Evolutionary conservation across 2,113 vertebrate genomes (phyloP).

Genomic region (Urocitellus parryii): DNA sequence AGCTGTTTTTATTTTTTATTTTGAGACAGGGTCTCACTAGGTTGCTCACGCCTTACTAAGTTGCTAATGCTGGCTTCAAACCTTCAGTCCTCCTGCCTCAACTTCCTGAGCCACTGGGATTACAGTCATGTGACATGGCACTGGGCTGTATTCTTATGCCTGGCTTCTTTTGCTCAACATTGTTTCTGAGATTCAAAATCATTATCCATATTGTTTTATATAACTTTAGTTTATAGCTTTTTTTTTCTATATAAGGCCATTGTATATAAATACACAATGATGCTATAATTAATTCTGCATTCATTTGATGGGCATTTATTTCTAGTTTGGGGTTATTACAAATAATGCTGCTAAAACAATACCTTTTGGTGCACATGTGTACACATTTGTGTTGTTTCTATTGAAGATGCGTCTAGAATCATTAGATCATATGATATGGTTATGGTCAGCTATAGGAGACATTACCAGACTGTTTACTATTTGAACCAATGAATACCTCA

Average conservation of each 20-base stretch:
- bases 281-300: neutral
- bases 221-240: neutral
- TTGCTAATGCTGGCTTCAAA: too few species aligned
- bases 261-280: neutral
- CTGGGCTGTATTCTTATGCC: neutral
- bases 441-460: neutral
- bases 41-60: too few species aligned
- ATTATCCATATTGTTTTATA: neutral
- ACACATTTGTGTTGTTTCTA: neutral
- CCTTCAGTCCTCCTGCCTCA: too few species aligned
- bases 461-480: neutral
- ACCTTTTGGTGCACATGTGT: neutral
- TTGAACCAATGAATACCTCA: neutral
- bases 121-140: too few species aligned
- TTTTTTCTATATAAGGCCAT: neutral
- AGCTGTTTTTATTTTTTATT: too few species aligned
- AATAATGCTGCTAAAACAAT: neutral
- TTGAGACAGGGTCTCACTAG: too few species aligned
- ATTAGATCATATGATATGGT: neutral
- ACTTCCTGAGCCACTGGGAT: too few species aligned
- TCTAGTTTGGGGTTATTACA: neutral
- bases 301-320: neutral
- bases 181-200: neutral
- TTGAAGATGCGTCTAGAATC: neutral
- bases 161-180: neutral